Conservation (phyloP, 1,140 invertebrate species). For the Apis florea region DNA sequence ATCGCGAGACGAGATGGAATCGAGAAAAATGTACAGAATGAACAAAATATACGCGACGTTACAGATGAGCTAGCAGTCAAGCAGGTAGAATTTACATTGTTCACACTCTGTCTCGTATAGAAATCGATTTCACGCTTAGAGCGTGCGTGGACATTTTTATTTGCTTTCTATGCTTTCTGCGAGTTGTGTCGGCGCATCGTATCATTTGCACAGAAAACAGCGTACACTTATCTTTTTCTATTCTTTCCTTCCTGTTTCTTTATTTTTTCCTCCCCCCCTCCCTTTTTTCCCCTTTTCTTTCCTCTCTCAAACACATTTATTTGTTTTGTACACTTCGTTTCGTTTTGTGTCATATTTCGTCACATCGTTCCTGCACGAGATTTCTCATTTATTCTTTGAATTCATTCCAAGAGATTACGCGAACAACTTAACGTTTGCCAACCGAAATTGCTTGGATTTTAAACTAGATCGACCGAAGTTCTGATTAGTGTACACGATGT, state of each 20-base stretch:
- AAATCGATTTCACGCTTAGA: slow-evolving; percentile 37
- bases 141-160: slow-evolving; percentile 12
- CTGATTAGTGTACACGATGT: background rate
- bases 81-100: slow-evolving; percentile 19
- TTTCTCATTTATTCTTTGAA: slow-evolving; percentile 41
- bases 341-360: background rate
- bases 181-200: background rate
- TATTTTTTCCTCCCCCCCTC: too few relatives aligned
- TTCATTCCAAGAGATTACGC: slow-evolving; percentile 27
- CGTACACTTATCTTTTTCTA: background rate
- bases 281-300: too few relatives aligned
- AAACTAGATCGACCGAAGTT: background rate
- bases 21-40: slow-evolving; percentile 36
- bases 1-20: slow-evolving; percentile 15
- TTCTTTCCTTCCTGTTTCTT: background rate
- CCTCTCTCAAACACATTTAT: background rate
- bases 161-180: background rate
- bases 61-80: slow-evolving; percentile 11
- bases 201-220: slow-evolving; percentile 7
- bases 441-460: slow-evolving; percentile 10
- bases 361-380: background rate
- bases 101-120: background rate
- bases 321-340: background rate
- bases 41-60: slow-evolving; percentile 6
- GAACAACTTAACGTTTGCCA: slow-evolving; percentile 7